These are phyloP conservation scores for Vireo griseus DNA, from an alignment of 2,797 vertebrate genomes.

Conservation along the genomic window DNA sequence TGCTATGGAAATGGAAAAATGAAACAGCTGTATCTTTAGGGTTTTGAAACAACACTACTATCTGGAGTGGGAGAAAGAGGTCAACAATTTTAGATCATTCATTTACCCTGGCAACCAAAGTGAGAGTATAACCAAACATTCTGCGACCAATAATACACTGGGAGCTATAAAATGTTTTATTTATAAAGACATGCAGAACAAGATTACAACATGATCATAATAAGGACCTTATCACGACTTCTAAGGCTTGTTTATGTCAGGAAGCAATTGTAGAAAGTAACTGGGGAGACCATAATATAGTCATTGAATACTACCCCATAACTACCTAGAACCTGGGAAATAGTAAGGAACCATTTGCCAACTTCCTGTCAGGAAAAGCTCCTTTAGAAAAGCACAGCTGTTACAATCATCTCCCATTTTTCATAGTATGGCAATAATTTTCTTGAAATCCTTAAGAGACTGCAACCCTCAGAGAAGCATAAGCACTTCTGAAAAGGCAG, in stretches of 20 bases:
- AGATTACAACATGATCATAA: background rate
- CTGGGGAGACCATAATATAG: background rate
- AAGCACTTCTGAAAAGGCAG: background rate
- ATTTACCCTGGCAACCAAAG: background rate
- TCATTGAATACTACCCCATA: background rate
- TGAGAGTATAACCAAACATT: background rate
- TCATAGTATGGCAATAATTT: background rate
- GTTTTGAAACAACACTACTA: slow-evolving; percentile 81
- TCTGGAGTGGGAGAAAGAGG: slow-evolving; percentile 61
- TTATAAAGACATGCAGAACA: background rate
- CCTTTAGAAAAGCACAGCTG: background rate
- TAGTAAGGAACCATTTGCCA: background rate
- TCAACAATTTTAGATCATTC: background rate
- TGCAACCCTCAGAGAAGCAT: background rate
- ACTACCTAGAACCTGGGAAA: background rate
- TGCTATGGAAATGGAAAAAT: slow-evolving; percentile 83
- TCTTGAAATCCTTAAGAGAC: background rate
- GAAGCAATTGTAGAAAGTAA: background rate
- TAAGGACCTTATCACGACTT: background rate
- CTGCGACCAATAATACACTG: background rate
- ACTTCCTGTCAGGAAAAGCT: background rate
- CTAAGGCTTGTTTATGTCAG: background rate
- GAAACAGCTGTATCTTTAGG: slow-evolving; percentile 83
- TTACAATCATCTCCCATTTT: background rate
- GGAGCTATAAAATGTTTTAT: background rate